A percentile compares a stretch with the other conserved stretches of the same genome.
Evolutionary conservation across 64 coral and sea anemone genomes (phyloP).

Genomic region (Acropora tenuis): DNA sequence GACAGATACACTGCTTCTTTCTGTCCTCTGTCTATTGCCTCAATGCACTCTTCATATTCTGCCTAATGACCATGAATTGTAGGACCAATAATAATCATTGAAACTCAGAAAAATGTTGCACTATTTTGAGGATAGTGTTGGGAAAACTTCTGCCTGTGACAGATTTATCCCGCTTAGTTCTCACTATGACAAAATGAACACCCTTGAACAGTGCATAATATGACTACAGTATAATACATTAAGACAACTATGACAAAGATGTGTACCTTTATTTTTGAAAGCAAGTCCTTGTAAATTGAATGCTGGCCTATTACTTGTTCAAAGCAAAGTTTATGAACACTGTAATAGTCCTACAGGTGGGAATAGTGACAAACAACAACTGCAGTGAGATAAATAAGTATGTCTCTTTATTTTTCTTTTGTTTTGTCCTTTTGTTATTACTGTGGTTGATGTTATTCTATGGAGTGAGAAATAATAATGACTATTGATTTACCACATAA

Average conservation of each 20-base stretch:
- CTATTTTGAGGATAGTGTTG: too few relatives aligned
- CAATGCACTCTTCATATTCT: constrained; percentile 82
- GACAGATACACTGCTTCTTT: constrained; percentile 52
- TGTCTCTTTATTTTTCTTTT: too few relatives aligned
- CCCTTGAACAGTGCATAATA: too few relatives aligned
- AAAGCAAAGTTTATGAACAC: constrained; percentile 76
- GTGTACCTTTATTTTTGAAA: constrained; percentile 78
- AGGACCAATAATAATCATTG: neutral
- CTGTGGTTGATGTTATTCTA: too few relatives aligned
- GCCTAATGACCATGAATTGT: constrained; percentile 32
- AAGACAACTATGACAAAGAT: neutral
- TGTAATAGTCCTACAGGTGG: constrained; percentile 43
- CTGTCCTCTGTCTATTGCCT: constrained; percentile 66
- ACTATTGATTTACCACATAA: too few relatives aligned
- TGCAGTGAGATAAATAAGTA: neutral
- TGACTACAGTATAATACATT: too few relatives aligned
- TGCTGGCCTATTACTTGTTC: constrained; percentile 63
- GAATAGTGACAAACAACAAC: neutral
- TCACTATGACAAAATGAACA: too few relatives aligned
- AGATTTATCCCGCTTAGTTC: too few relatives aligned
- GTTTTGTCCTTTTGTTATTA: too few relatives aligned
- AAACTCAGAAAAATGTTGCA: too few relatives aligned
- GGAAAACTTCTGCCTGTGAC: too few relatives aligned
- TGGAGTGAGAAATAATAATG: too few relatives aligned
- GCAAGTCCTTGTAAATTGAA: constrained; percentile 68